Conservation (phyloP, 2,888 invertebrate genomes). For the Orthosia gracilis region DNA sequence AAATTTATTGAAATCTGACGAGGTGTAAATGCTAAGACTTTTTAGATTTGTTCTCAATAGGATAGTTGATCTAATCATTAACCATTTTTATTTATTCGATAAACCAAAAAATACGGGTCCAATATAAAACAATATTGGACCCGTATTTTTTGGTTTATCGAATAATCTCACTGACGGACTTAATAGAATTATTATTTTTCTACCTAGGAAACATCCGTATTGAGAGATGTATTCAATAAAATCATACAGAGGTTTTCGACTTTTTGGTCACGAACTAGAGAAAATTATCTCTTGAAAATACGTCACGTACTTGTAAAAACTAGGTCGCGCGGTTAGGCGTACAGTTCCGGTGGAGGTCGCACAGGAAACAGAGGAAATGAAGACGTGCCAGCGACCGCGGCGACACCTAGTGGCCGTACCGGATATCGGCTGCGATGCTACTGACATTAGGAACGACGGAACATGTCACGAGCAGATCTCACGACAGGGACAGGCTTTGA, state of each 20-base stretch:
- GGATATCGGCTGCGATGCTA: constrained; percentile 61
- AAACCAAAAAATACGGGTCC: too few relatives aligned
- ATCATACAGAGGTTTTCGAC: neutral
- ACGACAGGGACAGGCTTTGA: neutral
- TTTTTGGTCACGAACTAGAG: neutral
- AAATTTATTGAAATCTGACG: neutral
- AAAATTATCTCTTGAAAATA: constrained; percentile 28
- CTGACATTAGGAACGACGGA: constrained; percentile 49
- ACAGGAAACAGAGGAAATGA: constrained; percentile 71
- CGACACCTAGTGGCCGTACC: constrained; percentile 62
- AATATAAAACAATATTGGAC: too few relatives aligned
- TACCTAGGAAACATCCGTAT: too few relatives aligned
- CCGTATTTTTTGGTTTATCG: too few relatives aligned
- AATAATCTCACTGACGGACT: too few relatives aligned
- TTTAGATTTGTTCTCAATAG: neutral
- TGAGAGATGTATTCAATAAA: too few relatives aligned
- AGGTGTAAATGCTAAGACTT: neutral
- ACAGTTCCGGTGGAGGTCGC: constrained; percentile 51
- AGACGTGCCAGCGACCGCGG: constrained; percentile 62
- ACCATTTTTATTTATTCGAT: too few relatives aligned
- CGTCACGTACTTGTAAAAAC: constrained; percentile 56
- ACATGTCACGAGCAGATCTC: constrained; percentile 40
- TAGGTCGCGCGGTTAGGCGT: constrained; percentile 52
- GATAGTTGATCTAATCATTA: too few relatives aligned
- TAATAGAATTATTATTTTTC: too few relatives aligned